Conservation (phyloP, 1,140 invertebrate genomes). For the Chelonus insularis region DNA sequence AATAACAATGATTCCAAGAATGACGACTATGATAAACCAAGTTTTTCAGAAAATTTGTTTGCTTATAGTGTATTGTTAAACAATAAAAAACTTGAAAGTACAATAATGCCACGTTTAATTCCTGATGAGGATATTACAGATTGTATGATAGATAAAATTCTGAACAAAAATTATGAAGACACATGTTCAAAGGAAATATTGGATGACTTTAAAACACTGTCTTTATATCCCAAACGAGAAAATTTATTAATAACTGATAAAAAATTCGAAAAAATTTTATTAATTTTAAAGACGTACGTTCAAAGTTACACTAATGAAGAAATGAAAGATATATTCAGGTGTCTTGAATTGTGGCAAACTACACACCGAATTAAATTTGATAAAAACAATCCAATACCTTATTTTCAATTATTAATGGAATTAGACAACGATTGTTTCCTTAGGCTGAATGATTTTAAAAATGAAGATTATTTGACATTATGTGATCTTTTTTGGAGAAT, state of each 20-base stretch:
- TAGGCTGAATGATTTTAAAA: constrained; percentile 49
- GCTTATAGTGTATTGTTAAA: constrained; percentile 14
- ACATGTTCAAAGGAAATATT: constrained; percentile 21
- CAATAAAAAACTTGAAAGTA: constrained; percentile 21
- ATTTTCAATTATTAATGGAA: no score
- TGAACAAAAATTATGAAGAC: constrained; percentile 26
- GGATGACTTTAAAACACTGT: constrained; percentile 29
- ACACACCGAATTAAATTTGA: constrained; percentile 44
- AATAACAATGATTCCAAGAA: neutral
- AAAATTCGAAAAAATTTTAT: constrained; percentile 43
- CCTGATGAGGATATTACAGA: constrained; percentile 11
- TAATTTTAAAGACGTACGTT: constrained; percentile 47
- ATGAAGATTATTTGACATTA: constrained; percentile 53
- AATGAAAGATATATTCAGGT: constrained; percentile 30
- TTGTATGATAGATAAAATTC: constrained; percentile 6
- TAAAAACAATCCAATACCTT: no score
- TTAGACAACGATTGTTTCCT: constrained; percentile 61
- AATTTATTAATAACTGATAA: neutral
- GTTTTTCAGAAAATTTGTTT: constrained; percentile 10
- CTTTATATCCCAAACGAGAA: constrained; percentile 12
- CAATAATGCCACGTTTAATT: neutral
- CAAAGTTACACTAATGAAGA: constrained; percentile 7
- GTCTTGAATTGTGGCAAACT: constrained; percentile 26
- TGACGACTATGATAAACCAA: neutral
- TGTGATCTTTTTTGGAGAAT: constrained; percentile 61